These are phyloP conservation scores for Papilio machaon DNA, from an alignment of 1,140 invertebrate species.

Conservation along the genomic window DNA sequence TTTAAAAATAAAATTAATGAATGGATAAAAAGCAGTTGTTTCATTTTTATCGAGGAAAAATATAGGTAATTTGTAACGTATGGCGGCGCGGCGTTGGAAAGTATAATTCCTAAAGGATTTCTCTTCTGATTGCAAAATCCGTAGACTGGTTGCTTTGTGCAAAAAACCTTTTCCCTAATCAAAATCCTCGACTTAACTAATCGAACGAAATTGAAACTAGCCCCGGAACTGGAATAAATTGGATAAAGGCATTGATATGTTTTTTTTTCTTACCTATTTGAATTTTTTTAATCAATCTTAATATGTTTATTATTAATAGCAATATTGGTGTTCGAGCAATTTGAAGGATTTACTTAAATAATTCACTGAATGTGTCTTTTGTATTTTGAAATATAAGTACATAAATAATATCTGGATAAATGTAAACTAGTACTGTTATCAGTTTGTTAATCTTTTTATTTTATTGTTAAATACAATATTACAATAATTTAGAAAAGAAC, in stretches of 20 bases:
- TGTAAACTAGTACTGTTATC: too few relatives aligned
- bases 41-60: not conserved
- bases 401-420: too few relatives aligned
- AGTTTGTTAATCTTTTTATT: too few relatives aligned
- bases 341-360: too few relatives aligned
- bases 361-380: too few relatives aligned
- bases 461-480: too few relatives aligned
- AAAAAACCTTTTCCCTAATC: conserved; percentile 33
- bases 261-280: not conserved
- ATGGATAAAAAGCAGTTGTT: not conserved
- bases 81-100: conserved; percentile 12
- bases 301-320: not conserved
- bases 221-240: conserved; percentile 5
- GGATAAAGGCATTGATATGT: not conserved
- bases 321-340: not conserved
- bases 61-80: conserved; percentile 1
- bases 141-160: conserved; percentile 22
- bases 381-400: too few relatives aligned
- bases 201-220: conserved; percentile 29
- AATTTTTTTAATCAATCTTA: not conserved
- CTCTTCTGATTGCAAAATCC: conserved; percentile 32
- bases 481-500: too few relatives aligned
- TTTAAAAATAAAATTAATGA: not conserved
- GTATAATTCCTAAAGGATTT: conserved; percentile 28
- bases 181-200: conserved; percentile 24